phyloP scores from a whole-genome alignment of 2,113 vertebrate genomes.

The Saguinus midas region DNA sequence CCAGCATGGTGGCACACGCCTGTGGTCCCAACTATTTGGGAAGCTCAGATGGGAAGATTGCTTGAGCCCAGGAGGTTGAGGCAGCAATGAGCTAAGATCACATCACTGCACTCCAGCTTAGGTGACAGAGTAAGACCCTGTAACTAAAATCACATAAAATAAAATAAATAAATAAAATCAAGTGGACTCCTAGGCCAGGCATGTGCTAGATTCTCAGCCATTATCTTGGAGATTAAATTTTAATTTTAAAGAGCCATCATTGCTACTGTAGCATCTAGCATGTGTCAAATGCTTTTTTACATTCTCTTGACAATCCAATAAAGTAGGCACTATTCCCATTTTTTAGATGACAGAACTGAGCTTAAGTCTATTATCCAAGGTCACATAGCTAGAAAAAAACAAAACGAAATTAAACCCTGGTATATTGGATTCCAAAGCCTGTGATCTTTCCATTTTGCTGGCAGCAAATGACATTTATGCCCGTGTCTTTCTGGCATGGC shows the following conservation, averaged over 20 bases:
- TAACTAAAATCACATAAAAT: too few relatives aligned
- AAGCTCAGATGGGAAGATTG: too few relatives aligned
- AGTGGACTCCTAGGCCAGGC: not conserved
- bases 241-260: slow-evolving; percentile 3
- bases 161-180: not conserved
- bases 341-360: slow-evolving; percentile 12
- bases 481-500: not conserved
- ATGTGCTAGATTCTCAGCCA: not conserved
- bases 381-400: not conserved
- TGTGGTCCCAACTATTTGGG: too few relatives aligned
- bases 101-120: too few relatives aligned
- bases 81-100: too few relatives aligned
- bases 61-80: too few relatives aligned
- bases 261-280: not conserved
- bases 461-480: not conserved
- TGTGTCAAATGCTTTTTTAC: not conserved
- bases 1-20: too few relatives aligned
- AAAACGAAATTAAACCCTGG: not conserved
- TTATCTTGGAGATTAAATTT: slow-evolving; percentile 24
- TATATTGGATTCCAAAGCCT: not conserved
- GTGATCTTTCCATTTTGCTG: not conserved
- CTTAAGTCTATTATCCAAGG: not conserved
- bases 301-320: not conserved
- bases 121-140: too few relatives aligned
- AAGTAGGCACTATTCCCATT: not conserved